Evolutionary conservation across 2,113 vertebrate species (phyloP), one percentile per base, ranked within the genome.

Genomic region (Tyto alba): DNA sequence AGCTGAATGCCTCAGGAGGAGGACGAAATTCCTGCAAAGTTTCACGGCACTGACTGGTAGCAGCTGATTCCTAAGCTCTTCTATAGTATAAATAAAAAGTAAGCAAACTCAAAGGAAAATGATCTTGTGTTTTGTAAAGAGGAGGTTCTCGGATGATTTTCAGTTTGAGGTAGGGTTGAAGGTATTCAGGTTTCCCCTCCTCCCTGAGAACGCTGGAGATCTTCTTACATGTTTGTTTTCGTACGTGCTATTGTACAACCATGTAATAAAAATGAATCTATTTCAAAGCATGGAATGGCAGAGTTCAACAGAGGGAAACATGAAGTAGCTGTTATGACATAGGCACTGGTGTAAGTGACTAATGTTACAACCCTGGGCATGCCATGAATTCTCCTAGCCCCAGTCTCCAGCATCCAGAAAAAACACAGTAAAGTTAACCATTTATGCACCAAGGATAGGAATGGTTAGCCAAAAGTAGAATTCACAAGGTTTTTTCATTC

Each of bases 161-260:
- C 63, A 43, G 19, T 62, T 50, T 53, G 75, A 79, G 40, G 13
- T 47, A 2, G 0, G 10, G 7, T 60, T 64, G 48, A 68, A 36
- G 41, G 11, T 45, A 25, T 68, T 82, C 19, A 45, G 16, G 67
- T 79, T 91, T 71, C 41, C 27, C 30, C 17, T 60, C 16, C 50
- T 68, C 18, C 14, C 22, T 0, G 0, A 43, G 53, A 71, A 59
- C 0, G 1, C 13, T 34, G n/a, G 63, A 55, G 23, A 16, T 84
- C 47, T 79, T 76, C 76, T 71, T 74, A 27, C 16, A 6, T 32
- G 21, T 34, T 84, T 84, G n/a, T 5, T 67, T 82, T 83, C 8
- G 3, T 47, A 40, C 12, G 1, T 48, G 38, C 27, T 53, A 2
- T 57, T 48, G 11, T 43, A 73, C 27, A 48, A 21, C 36, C 6